Percentiles rank a stretch among this genome's conserved stretches.
phyloP scores from a whole-genome alignment of 2,888 invertebrate species.

The Elmis aenea region DNA sequence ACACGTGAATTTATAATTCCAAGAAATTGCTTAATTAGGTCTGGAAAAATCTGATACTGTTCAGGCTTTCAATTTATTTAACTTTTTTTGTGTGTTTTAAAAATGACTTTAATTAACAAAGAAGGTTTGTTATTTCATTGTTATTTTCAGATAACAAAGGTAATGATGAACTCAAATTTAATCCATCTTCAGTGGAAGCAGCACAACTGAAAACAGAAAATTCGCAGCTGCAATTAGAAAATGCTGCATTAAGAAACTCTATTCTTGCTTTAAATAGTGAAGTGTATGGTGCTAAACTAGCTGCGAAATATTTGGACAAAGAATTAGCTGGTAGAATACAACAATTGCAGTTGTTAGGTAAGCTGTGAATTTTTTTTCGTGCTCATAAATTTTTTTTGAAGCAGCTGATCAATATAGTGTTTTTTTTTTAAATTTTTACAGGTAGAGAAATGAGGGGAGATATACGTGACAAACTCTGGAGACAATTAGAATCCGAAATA shows the following conservation, averaged over 20 bases:
- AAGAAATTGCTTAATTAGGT: no score
- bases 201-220: constrained; percentile 53
- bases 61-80: no score
- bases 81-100: no score
- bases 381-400: background rate
- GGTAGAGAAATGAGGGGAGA: constrained; percentile 73
- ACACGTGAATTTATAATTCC: no score
- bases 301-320: constrained; percentile 82
- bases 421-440: constrained; percentile 19
- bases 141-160: constrained; percentile 32
- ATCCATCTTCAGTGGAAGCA: constrained; percentile 41
- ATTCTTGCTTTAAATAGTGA: constrained; percentile 73
- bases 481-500: constrained; percentile 81
- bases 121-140: background rate
- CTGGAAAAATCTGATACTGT: no score
- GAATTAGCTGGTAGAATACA: constrained; percentile 79
- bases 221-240: constrained; percentile 61
- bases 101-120: background rate
- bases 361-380: background rate
- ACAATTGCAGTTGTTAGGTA: constrained; percentile 74
- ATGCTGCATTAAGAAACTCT: constrained; percentile 64
- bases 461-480: constrained; percentile 73
- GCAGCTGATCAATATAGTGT: background rate
- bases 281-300: constrained; percentile 77
- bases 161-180: constrained; percentile 42